Conservation (phyloP, 2,797 vertebrate genomes). For the Loris lydekkerianus region DNA sequence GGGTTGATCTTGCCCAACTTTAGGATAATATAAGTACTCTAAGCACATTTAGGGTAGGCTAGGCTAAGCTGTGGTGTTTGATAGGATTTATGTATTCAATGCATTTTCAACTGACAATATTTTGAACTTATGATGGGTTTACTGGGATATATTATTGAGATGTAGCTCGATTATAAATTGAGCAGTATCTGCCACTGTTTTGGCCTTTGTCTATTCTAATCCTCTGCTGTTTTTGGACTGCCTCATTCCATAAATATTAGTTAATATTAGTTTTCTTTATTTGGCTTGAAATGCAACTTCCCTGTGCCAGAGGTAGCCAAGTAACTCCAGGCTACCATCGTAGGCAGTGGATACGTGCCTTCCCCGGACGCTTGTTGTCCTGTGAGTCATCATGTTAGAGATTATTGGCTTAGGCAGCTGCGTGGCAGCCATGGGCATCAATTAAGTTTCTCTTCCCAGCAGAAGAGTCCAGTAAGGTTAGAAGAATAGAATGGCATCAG, state of each 20-base stretch:
- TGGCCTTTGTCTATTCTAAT: not conserved
- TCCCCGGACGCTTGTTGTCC: not conserved
- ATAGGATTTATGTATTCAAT: not conserved
- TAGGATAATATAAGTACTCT: not conserved
- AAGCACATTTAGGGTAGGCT: not conserved
- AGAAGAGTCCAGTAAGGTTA: not conserved
- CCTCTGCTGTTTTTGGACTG: not conserved
- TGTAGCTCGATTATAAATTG: not conserved
- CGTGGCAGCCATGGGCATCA: not conserved
- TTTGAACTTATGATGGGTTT: not conserved
- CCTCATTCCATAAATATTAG: not conserved
- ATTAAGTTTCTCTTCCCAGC: slow-evolving; percentile 1
- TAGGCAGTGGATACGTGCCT: not conserved
- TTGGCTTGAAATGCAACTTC: not conserved
- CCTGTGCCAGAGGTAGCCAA: not conserved
- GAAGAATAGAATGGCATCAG: not conserved
- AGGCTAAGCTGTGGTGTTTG: not conserved
- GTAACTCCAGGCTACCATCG: not conserved
- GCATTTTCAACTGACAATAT: not conserved
- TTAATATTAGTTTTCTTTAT: slow-evolving; percentile 25
- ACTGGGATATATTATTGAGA: not conserved
- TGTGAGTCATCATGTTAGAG: not conserved
- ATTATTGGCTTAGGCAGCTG: not conserved
- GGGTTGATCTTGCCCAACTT: not conserved
- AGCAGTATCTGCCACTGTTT: not conserved